A percentile compares a stretch with the other conserved stretches of the same genome.
Evolutionary conservation across 1,140 invertebrate genomes (phyloP).

Genomic region (Bombus fervidus): DNA sequence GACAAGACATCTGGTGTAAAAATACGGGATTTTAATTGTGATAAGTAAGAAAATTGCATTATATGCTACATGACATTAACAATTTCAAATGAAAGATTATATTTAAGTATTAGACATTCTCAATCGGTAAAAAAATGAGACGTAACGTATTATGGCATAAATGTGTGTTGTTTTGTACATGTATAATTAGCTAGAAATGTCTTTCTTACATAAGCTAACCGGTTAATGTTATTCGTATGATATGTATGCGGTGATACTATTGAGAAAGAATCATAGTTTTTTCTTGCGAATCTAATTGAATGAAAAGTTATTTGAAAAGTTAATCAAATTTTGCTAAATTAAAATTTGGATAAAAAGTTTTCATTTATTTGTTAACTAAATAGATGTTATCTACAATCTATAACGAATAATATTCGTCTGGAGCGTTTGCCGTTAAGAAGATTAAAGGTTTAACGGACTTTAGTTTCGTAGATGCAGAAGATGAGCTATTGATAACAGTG

Average conservation of each 20-base stretch:
- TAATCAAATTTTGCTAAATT: background rate
- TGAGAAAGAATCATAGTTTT: background rate
- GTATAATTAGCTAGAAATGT: constrained; percentile 25
- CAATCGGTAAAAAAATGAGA: background rate
- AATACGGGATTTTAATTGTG: constrained; percentile 80
- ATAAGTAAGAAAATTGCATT: constrained; percentile 77
- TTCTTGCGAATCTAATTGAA: background rate
- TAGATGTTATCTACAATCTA: background rate
- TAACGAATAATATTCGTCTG: background rate
- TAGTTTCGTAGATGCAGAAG: constrained; percentile 87
- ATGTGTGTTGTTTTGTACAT: background rate
- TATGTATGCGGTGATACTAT: background rate
- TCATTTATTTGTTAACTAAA: background rate
- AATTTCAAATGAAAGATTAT: constrained; percentile 11
- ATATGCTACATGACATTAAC: constrained; percentile 2
- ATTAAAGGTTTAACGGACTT: constrained; percentile 46
- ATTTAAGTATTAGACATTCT: constrained; percentile 7
- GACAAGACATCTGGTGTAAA: constrained; percentile 67
- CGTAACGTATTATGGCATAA: background rate
- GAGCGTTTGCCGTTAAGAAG: constrained; percentile 23
- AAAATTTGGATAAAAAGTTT: background rate
- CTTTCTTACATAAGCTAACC: constrained; percentile 35
- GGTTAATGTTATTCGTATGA: background rate
- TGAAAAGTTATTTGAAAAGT: background rate
- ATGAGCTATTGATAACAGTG: constrained; percentile 85